Percentiles rank a stretch among this genome's conserved stretches.
Conservation (phyloP, 2,888 invertebrate genomes). For the Ypsolopha scabrella region DNA sequence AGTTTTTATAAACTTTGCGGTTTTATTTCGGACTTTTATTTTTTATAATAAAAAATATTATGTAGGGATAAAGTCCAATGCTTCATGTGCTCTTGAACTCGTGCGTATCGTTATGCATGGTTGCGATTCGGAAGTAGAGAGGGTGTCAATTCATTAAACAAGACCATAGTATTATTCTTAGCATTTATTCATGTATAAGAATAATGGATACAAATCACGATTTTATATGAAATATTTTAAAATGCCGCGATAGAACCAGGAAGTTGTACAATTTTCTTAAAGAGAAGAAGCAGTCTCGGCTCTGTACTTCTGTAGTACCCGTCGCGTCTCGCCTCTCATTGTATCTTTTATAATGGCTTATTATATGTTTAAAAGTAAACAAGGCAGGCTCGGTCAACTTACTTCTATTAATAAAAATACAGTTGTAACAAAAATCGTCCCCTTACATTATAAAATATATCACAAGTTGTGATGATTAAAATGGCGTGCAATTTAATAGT, state of each 20-base stretch:
- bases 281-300: constrained; percentile 29
- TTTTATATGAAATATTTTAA: constrained; percentile 62
- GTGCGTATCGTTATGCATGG: too few species aligned
- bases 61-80: too few species aligned
- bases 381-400: constrained; percentile 52
- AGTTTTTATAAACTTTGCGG: too few species aligned
- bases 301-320: neutral
- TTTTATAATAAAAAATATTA: too few species aligned
- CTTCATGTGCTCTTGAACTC: too few species aligned
- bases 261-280: constrained; percentile 57
- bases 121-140: neutral
- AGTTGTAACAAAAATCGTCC: constrained; percentile 44
- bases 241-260: constrained; percentile 48
- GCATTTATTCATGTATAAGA: constrained; percentile 60
- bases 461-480: constrained; percentile 53
- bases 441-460: constrained; percentile 20
- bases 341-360: neutral
- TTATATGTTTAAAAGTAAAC: constrained; percentile 21
- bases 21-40: too few species aligned
- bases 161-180: constrained; percentile 33
- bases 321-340: neutral
- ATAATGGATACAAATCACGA: constrained; percentile 59
- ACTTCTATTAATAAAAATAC: constrained; percentile 38
- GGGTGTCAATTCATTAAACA: constrained; percentile 9
- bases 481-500: constrained; percentile 24